These are phyloP conservation scores for Elgaria multicarinata DNA, from an alignment of 2,113 vertebrate genomes.

Conservation along the genomic window DNA sequence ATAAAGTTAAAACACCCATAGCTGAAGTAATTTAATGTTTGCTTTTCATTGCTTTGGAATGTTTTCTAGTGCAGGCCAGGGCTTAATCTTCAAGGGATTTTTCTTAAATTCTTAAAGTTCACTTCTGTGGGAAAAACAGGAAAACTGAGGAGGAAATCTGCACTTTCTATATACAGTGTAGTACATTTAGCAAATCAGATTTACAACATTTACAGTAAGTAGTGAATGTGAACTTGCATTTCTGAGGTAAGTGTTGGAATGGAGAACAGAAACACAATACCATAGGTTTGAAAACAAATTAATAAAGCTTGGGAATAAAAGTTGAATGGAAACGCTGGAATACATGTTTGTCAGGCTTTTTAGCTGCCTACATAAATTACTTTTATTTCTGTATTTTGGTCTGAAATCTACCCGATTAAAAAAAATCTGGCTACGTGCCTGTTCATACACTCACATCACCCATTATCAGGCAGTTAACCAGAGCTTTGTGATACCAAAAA, in stretches of 20 bases:
- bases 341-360: neutral
- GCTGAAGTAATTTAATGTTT: slow-evolving; percentile 6
- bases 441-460: neutral
- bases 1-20: neutral
- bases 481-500: neutral
- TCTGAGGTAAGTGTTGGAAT: neutral
- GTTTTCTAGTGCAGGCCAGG: neutral
- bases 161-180: neutral
- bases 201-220: neutral
- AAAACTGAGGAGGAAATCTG: neutral
- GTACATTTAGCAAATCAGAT: neutral
- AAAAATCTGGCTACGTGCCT: neutral
- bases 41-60: neutral
- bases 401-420: neutral
- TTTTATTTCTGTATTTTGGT: neutral
- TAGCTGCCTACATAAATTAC: neutral
- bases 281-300: neutral
- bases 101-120: neutral
- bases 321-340: neutral
- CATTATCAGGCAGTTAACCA: neutral
- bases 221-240: neutral
- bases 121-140: neutral
- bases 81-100: neutral
- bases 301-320: neutral
- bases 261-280: neutral